Evolutionary conservation across 1,140 invertebrate species (phyloP), one percentile per base, ranked within the genome.

Genomic region (Onthophagus taurus): DNA sequence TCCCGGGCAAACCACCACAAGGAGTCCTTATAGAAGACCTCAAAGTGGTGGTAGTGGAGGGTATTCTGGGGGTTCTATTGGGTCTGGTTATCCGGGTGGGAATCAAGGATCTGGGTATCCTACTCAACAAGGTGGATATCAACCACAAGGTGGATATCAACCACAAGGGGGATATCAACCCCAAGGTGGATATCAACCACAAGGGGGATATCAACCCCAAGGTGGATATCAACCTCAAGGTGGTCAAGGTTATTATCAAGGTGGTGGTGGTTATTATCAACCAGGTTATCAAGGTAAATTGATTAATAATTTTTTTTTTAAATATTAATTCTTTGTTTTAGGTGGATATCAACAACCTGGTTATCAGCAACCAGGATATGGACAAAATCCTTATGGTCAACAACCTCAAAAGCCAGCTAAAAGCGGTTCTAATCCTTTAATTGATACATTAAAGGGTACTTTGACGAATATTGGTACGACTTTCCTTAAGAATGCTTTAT

Each of bases 1-100:
- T 26, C 38, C 38, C 11, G 38, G 38, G 5, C 38, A 41, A 41
- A 41, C 38, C 3, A 41, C 38, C 23, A 41, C 38, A 2, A 41
- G 38, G 14, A 2, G 21, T 3, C 38, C 38, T 4, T 26, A 16
- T 2, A 41, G 38, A 29, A 41, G 38, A 41, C 38, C 38, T 7
- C 8, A 8, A 4, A 17, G 8, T 8, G 16, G 24, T 4, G 24
- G 38, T 13, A 24, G 38, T 16, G 38, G 23, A 23, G 31, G 31
- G 6, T n/a, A n/a, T n/a, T n/a, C n/a, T n/a, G n/a, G n/a, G n/a
- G n/a, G n/a, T n/a, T n/a, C n/a, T n/a, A n/a, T n/a, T n/a, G n/a
- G n/a, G n/a, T n/a, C n/a, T n/a, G 38, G 38, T 29, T 41, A 41
- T n/a, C 21, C 24, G 17, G 38, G 38, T 30, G 38, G 38, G 4